Evolutionary conservation across 23 tunicate species (phyloP), one percentile per base, ranked within the genome.

Genomic region (Trididemnum nubilum): DNA sequence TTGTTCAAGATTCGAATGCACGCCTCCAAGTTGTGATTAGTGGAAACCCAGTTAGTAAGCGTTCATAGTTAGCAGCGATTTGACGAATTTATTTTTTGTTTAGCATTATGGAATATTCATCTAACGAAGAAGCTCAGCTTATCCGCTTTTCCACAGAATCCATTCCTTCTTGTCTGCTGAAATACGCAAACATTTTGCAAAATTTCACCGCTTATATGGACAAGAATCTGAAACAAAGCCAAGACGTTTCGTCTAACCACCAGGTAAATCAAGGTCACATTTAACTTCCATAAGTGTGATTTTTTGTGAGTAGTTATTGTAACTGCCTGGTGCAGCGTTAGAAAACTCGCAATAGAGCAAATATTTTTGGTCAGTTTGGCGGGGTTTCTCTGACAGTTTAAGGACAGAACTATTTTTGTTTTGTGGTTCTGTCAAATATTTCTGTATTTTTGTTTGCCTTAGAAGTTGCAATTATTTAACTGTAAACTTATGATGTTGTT

Each of bases 171-270:
- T 63, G 79, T 80, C 31, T 88, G 33, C 72, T 36, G 22, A 60
- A 71, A 32, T 85, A 85, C 33, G 87, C 78, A 4, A 74, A 60
- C 60, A 82, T 91, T 66, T 52, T 91, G 78, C 79, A 66, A 35
- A 89, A 73, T 50, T 91, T 91, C 67, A 81, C 78, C 5, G 35
- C 70, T 30, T 91, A 91, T 83, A 91, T 91, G 97, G 90, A 91
- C 86, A 74, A 60, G 34, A 85, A 91, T 54, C 64, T 85, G 67
- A 54, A 66, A n/a, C 80, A 19, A n/a, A 83, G 60, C 50, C 29
- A 36, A 0, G 71, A 54, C 12, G 71, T 23, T 23, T 24, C 51
- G 30, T 3, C 30, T 32, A 21, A 76, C 0, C 39, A 26, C 7
- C 72, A 78, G 69, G 82, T 78, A 34, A 78, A 29, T 67, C 2